Evolutionary conservation across 2,113 vertebrate genomes (phyloP), one percentile per base, ranked within the genome.

Genomic region (Siniperca knerii): DNA sequence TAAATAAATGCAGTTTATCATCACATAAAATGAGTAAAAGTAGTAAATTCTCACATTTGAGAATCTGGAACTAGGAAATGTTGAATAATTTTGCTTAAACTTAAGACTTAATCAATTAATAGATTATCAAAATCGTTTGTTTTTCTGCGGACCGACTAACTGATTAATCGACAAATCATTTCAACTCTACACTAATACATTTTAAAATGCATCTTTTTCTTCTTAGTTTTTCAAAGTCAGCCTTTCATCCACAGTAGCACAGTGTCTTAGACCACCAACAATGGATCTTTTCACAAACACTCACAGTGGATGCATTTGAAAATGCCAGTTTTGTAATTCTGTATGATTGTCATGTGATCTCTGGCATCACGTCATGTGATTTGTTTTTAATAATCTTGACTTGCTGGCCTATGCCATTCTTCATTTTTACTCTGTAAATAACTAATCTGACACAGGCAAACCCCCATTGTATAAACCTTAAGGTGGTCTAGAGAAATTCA

Each of bases 301-400:
- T 77, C 48, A 42, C 60, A 86, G 73, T 18, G 50, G 61, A 83
- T 40, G 25, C 58, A 0, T 29, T 54, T 37, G 6, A 72, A 76
- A 84, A 82, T 58, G 54, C 58, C 25, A 66, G 67, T 62, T 57
- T 67, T 78, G 23, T 65, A 20, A 72, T 75, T 79, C 57, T 79
- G 70, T 75, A 57, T 62, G n/a, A 69, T 55, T 55, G 62, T 75
- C 70, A 82, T 2, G 21, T 85, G 77, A 85, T 46, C 54, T 42
- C 35, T 78, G 46, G n/a, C 69, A 42, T 77, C 48, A 15, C 7
- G 62, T 82, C 75, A 82, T 86, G 76, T 87, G 82, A 74, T 35
- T 77, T 69, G 21, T 76, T 77, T 66, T 58, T 62, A 8, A 64
- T 54, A n/a, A 82, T 50, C 20, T 6, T 55, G 20, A 57, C 55